phyloP scores from a whole-genome alignment of 2,888 invertebrate species.

The Bibio marci region DNA sequence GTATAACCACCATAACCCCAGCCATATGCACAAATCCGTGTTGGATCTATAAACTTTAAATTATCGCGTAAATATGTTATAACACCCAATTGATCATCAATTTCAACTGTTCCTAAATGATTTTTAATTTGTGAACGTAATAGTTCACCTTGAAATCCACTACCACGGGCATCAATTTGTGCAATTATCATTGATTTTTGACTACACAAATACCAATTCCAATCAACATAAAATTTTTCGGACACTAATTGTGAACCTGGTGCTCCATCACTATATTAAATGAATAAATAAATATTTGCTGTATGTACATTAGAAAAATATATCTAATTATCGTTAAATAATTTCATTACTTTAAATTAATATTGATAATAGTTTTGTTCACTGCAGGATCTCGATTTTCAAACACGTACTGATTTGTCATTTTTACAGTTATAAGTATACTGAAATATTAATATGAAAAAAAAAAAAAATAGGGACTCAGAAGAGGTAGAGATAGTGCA shows the following conservation, averaged over 20 bases:
- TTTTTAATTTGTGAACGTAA: slow-evolving; percentile 56
- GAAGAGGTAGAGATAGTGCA: no score
- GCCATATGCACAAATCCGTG: slow-evolving; percentile 72
- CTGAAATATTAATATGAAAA: no score
- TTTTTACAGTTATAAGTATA: no score
- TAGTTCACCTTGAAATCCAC: slow-evolving; percentile 65
- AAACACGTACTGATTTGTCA: no score
- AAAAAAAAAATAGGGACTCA: no score
- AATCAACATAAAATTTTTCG: slow-evolving; percentile 59
- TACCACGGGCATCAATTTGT: slow-evolving; percentile 77
- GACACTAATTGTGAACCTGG: slow-evolving; percentile 77
- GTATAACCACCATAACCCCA: slow-evolving; percentile 77
- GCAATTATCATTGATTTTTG: slow-evolving; percentile 72
- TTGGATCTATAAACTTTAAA: slow-evolving; percentile 63
- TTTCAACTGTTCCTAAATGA: slow-evolving; percentile 52
- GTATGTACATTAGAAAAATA: no score
- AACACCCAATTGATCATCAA: slow-evolving; percentile 59
- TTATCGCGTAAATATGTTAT: slow-evolving; percentile 58
- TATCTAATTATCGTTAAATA: no score
- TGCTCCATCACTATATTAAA: slow-evolving; percentile 43
- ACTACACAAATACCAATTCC: slow-evolving; percentile 73
- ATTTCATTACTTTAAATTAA: no score
- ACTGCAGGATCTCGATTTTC: no score
- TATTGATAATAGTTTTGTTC: no score
- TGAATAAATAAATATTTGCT: slow-evolving; percentile 1